Base-by-base conservation (phyloP, 1,140 invertebrate genomes). In the Ips nitidus region DNA sequence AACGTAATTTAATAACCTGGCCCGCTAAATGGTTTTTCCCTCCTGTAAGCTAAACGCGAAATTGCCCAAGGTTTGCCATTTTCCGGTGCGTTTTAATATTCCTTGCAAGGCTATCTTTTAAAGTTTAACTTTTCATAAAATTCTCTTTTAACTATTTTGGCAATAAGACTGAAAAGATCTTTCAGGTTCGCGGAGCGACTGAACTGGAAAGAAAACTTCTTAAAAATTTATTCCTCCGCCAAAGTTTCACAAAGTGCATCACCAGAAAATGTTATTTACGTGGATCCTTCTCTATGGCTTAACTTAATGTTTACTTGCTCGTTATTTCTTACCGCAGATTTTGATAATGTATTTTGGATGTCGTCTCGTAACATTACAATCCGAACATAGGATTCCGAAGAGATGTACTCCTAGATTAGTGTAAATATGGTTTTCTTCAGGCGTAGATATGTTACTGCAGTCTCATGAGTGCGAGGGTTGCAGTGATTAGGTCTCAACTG, bases 111-210 rank as follows among this genome's bases (percentile, higher is more conserved):
- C 45, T 47, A 56, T 56, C 40, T 62, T 62, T 50, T 47, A 62
- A 62, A 62, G 5, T 45, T 56, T 56, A 62, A 45, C 60, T 62
- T 22, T 62, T 62, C 45, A 62, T 62, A 47, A 47, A 62, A 62
- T 62, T 62, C 50, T 43, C 43, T 36, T 59, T 62, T 62, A 47
- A 62, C 41, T 62, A 62, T 62, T 62, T 62, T 22, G 45, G 41
- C 60, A 62, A 50, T 62, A 47, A 62, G 60, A 47, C 60, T 39
- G 43, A 62, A 62, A 62, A 37, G 60, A 62, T 8, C 42, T 47
- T 62, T 62, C 43, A 45, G 43, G 41, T 62, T 50, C 4, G 53
- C 53, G 53, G 38, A 56, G 53, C 53, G 53, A 56, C 53, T 56
- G 45, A 62, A 62, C 60, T 45, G 60, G 42, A 62, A 50, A 62